phyloP scores from a whole-genome alignment of 1,140 invertebrate genomes.

The Mamestra configurata region DNA sequence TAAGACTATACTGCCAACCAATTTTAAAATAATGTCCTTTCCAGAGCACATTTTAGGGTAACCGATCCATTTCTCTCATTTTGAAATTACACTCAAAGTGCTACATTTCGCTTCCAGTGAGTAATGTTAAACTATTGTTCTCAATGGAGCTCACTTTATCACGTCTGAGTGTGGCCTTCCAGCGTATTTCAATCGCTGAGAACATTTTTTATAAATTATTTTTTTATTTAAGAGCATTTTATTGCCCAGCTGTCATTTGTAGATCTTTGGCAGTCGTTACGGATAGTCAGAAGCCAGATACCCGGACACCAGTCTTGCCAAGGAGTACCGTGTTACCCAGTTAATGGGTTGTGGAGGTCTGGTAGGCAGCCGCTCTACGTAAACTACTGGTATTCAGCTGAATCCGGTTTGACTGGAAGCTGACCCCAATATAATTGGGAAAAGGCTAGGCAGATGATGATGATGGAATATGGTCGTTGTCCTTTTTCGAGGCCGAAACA shows the following conservation, averaged over 20 bases:
- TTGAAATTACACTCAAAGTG: constrained; percentile 1
- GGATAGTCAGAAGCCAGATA: no score
- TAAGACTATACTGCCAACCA: neutral
- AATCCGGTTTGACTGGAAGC: no score
- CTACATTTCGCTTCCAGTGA: constrained; percentile 2
- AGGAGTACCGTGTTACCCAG: no score
- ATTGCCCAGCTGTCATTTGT: neutral
- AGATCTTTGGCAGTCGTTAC: neutral
- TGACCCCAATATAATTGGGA: no score
- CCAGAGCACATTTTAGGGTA: neutral
- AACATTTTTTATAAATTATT: constrained; percentile 11
- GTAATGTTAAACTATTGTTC: constrained; percentile 34
- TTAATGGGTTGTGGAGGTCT: no score
- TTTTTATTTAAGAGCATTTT: neutral
- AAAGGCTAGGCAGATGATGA: no score
- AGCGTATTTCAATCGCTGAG: constrained; percentile 1
- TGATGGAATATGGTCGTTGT: no score
- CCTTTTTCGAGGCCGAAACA: no score
- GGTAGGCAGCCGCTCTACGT: no score
- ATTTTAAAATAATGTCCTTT: neutral
- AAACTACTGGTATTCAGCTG: no score
- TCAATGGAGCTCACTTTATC: constrained; percentile 10
- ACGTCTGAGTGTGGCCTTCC: constrained; percentile 1
- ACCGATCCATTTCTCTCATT: neutral
- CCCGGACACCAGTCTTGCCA: no score